A percentile compares a stretch with the other conserved stretches of the same genome.
Evolutionary conservation across 2,888 invertebrate genomes (phyloP).

Genomic region (Margaritifera margaritifera): DNA sequence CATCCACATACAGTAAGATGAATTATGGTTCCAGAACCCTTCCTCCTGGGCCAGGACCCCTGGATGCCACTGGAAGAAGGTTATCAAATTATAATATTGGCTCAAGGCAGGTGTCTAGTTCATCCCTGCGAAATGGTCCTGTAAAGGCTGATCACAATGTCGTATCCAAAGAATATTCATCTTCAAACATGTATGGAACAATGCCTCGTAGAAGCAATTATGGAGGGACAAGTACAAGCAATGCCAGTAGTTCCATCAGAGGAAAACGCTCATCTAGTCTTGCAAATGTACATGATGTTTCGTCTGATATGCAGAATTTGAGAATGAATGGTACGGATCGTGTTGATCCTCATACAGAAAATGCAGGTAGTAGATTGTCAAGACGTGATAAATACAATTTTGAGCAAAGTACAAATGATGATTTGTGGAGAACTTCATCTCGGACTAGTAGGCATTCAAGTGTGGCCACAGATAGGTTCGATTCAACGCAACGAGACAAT

Average conservation of each 20-base stretch:
- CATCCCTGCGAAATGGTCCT: slow-evolving; percentile 39
- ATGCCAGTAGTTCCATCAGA: slow-evolving; percentile 14
- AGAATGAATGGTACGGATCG: slow-evolving; percentile 27
- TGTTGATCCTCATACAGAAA: slow-evolving; percentile 28
- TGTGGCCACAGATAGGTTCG: too few relatives aligned
- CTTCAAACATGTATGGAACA: slow-evolving; percentile 21
- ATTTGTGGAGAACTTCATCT: slow-evolving; percentile 25
- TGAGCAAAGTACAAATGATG: slow-evolving; percentile 27
- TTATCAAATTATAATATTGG: slow-evolving; percentile 21
- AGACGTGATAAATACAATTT: slow-evolving; percentile 30
- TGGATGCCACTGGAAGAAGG: slow-evolving; percentile 50
- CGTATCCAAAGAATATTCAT: slow-evolving; percentile 24
- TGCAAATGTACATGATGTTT: slow-evolving; percentile 28
- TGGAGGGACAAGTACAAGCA: slow-evolving; percentile 23
- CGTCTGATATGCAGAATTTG: slow-evolving; percentile 23
- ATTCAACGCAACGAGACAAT: too few relatives aligned
- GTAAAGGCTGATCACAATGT: slow-evolving; percentile 47
- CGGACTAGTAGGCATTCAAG: slow-evolving; percentile 30
- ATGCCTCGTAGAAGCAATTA: slow-evolving; percentile 15
- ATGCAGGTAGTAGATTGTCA: slow-evolving; percentile 23
- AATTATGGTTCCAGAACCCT: slow-evolving; percentile 35
- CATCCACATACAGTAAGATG: neutral
- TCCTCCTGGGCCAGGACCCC: slow-evolving; percentile 57
- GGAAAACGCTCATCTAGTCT: slow-evolving; percentile 43
- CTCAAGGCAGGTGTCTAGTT: slow-evolving; percentile 20